phyloP scores from a whole-genome alignment of 2,113 vertebrate species.

The Mugil cephalus region DNA sequence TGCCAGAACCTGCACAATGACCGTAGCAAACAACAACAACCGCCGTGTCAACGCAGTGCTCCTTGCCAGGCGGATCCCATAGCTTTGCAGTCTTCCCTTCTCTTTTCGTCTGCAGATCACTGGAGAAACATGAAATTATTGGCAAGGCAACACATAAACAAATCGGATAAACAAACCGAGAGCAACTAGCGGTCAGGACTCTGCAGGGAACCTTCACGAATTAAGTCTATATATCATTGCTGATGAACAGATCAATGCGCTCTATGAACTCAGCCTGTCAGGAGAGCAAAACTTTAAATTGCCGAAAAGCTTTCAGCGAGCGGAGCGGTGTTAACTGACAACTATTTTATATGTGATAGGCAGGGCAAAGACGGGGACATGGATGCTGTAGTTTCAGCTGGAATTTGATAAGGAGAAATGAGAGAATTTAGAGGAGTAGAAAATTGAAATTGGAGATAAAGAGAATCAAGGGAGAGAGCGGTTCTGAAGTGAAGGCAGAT shows the following conservation, averaged over 20 bases:
- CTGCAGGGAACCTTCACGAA: not conserved
- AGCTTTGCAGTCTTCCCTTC: no score
- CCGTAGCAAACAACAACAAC: no score
- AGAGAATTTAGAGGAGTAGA: conserved; percentile 31
- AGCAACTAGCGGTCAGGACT: not conserved
- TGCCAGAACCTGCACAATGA: not conserved
- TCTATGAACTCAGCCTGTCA: no score
- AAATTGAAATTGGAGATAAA: conserved; percentile 58
- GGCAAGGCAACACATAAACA: not conserved
- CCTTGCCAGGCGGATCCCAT: no score
- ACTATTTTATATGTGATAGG: conserved; percentile 9
- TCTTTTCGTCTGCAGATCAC: not conserved
- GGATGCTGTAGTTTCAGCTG: conserved; percentile 13
- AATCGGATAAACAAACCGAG: not conserved
- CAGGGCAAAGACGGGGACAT: not conserved
- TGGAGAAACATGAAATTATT: no score
- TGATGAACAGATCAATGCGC: no score
- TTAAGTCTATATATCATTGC: not conserved
- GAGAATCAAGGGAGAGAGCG: conserved; percentile 20
- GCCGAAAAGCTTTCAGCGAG: not conserved
- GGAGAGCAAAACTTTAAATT: no score
- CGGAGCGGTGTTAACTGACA: conserved; percentile 4
- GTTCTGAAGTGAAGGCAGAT: conserved; percentile 27
- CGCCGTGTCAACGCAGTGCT: no score
- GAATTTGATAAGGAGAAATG: conserved; percentile 40